A percentile compares a stretch with the other conserved stretches of the same genome.
These are phyloP conservation scores for Coptotermes formosanus DNA, from an alignment of 1,140 invertebrate genomes.

Conservation along the genomic window DNA sequence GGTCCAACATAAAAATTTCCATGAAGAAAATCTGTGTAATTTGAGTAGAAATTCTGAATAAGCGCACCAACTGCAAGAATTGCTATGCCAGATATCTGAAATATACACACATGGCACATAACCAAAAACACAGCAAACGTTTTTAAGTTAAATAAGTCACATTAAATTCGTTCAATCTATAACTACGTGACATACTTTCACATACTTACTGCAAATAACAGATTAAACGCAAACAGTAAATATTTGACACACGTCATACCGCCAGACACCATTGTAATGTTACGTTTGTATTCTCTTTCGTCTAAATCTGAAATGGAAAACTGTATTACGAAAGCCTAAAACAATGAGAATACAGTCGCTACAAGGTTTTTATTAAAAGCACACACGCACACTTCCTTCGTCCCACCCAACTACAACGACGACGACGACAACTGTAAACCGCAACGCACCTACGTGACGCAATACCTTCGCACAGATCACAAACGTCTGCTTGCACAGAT, in stretches of 20 bases:
- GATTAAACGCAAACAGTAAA: slow-evolving; percentile 79
- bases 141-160: not conserved
- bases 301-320: not conserved
- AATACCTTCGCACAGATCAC: too few relatives aligned
- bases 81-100: slow-evolving; percentile 72
- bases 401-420: too few relatives aligned
- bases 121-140: not conserved
- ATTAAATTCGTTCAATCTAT: not conserved
- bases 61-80: slow-evolving; percentile 71
- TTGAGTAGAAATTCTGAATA: slow-evolving; percentile 61
- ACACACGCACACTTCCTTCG: too few relatives aligned
- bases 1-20: slow-evolving; percentile 70
- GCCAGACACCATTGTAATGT: slow-evolving; percentile 62
- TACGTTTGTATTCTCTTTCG: not conserved
- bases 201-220: slow-evolving; percentile 77
- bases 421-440: too few relatives aligned
- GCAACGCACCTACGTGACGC: too few relatives aligned
- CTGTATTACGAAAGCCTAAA: too few relatives aligned
- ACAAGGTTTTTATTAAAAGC: too few relatives aligned
- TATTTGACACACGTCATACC: slow-evolving; percentile 79
- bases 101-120: slow-evolving; percentile 35
- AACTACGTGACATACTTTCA: not conserved
- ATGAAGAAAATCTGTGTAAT: slow-evolving; percentile 69
- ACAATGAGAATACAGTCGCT: too few relatives aligned
- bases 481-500: too few relatives aligned